These are phyloP conservation scores for Axinella damicornis DNA, from an alignment of 37 sponge, comb jelly and placozoan genomes.

Conservation along the genomic window DNA sequence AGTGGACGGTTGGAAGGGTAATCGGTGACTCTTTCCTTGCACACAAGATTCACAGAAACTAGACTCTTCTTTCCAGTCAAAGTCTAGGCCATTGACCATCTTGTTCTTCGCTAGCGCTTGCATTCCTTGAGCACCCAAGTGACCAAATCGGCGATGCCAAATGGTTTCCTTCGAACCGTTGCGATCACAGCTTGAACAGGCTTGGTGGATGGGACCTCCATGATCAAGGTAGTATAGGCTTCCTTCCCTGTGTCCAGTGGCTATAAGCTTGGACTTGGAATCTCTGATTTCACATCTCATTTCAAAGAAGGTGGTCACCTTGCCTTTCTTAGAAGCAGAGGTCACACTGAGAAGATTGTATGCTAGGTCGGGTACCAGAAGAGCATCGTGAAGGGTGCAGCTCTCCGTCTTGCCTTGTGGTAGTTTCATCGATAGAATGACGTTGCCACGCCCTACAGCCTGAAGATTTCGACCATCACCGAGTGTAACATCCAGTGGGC, in stretches of 20 bases:
- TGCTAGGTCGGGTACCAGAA: no score
- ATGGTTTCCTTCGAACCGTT: no score
- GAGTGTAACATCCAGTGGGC: no score
- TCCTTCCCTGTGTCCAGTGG: constrained; percentile 21
- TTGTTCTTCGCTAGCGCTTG: no score
- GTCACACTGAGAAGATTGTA: no score
- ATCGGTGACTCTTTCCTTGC: constrained; percentile 33
- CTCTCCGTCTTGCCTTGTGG: constrained; percentile 13
- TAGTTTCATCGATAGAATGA: constrained; percentile 28
- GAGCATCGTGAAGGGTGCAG: constrained; percentile 43
- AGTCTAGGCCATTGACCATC: no score
- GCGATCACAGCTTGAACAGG: no score
- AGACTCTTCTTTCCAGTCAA: constrained; percentile 9
- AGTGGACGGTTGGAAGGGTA: constrained; percentile 9
- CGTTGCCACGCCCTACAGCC: constrained; percentile 24
- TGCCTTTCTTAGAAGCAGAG: constrained; percentile 1
- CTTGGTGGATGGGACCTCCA: no score
- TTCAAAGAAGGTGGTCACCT: constrained; percentile 14
- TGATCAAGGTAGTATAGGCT: constrained; percentile 50
- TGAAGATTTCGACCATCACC: no score
- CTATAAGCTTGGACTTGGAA: constrained; percentile 31
- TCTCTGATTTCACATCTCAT: no score
- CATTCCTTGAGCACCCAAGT: no score
- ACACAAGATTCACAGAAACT: constrained; percentile 60
- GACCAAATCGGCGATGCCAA: no score